Base-by-base conservation (phyloP, 2,113 vertebrate species). In the Morphnarchus princeps region DNA sequence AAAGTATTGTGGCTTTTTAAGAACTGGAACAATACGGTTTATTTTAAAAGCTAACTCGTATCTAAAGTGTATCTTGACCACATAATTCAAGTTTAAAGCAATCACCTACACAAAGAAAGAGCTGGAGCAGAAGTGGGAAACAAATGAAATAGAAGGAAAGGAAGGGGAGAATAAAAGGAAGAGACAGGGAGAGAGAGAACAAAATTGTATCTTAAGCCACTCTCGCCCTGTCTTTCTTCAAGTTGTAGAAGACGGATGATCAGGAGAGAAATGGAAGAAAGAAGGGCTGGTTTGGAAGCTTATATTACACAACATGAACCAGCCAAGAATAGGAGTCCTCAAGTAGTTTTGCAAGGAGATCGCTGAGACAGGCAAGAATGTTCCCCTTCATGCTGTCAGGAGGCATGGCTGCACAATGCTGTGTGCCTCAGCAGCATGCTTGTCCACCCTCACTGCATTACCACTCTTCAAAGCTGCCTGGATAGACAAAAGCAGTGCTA, bases 361-460 rank as follows among this genome's bases (percentile, higher is more conserved):
- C 87, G 32, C 36, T 67, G 61, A 70, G n/a, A 36, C 17, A 65
- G 57, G 50, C n/a, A 47, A 32, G 61, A 80, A 36, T 1, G 4
- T 14, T 89, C 29, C 12, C 28, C 24, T 43, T 47, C 36, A 7
- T 1, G 1, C 43, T 40, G 4, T 14, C 24, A 31, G 36, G 22
- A 73, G n/a, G 28, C 31, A 78, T 1, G 19, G 72, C 22, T 1
- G 1, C n/a, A 26, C 1, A 0, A 32, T 63, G 36, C 66, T 65
- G 21, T 36, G 63, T 21, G 1, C 29, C 71, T 61, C 47, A 21
- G 4, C 6, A 36, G 6, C 50, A 32, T 1, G 5, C 47, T 72
- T 38, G 13, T 31, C 28, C 7, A 3, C 10, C 36, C 13, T 42
- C 52, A 13, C 5, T 7, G 4, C 8, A 3, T 14, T 6, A 2